Conservation (phyloP, 1,140 invertebrate genomes). For the Agrilus planipennis region DNA sequence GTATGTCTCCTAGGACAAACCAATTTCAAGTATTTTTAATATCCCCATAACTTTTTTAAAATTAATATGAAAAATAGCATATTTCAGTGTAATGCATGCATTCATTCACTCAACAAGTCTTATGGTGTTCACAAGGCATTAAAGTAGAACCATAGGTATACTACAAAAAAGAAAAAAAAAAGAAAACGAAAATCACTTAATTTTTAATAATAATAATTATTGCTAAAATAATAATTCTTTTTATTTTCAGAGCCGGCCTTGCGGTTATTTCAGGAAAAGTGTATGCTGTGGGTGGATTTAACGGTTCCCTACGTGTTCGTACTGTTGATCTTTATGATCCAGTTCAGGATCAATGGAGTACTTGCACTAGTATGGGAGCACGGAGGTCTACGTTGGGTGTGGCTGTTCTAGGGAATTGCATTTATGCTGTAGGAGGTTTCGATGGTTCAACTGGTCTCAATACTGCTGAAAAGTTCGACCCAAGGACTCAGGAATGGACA, state of each 20-base stretch:
- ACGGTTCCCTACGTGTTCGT: slow-evolving; percentile 81
- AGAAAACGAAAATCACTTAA: too few relatives aligned
- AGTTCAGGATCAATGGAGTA: slow-evolving; percentile 69
- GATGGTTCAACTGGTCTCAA: slow-evolving; percentile 88
- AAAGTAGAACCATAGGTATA: too few relatives aligned
- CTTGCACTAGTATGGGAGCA: slow-evolving; percentile 79
- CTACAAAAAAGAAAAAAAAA: too few relatives aligned
- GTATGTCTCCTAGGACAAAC: too few relatives aligned
- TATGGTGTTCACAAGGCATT: too few relatives aligned
- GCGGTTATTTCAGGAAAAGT: slow-evolving; percentile 78
- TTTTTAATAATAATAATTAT: background rate
- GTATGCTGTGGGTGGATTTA: slow-evolving; percentile 87
- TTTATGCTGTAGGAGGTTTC: slow-evolving; percentile 89
- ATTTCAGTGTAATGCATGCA: too few relatives aligned
- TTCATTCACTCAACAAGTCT: too few relatives aligned
- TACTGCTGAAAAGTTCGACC: slow-evolving; percentile 84
- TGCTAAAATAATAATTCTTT: too few relatives aligned
- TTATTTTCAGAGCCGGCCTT: slow-evolving; percentile 50
- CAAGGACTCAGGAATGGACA: slow-evolving; percentile 68
- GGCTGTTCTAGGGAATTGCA: slow-evolving; percentile 74
- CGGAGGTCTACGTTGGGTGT: slow-evolving; percentile 86
- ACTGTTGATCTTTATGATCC: slow-evolving; percentile 88
- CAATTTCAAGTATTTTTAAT: too few relatives aligned
- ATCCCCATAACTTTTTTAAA: too few relatives aligned
- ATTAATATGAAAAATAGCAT: too few relatives aligned